Evolutionary conservation across 1,140 invertebrate genomes (phyloP).

Genomic region (Tetragnatha versicolor): DNA sequence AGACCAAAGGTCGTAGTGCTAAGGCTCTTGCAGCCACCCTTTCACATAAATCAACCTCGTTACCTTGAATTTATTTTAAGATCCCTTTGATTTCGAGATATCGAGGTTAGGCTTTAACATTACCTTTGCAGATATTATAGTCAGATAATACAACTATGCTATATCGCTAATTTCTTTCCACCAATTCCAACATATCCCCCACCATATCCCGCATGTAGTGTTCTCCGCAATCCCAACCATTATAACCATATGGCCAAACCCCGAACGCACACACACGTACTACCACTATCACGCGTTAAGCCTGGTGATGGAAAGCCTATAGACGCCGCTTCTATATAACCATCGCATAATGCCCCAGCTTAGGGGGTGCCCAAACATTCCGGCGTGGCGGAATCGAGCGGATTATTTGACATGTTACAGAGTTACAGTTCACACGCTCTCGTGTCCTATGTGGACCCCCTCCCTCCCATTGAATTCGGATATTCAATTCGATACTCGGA

Average conservation of each 20-base stretch:
- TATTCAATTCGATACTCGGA: constrained; percentile 43
- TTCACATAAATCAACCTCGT: no score
- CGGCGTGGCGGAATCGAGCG: constrained; percentile 30
- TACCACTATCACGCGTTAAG: constrained; percentile 13
- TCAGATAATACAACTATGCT: no score
- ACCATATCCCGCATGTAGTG: background rate
- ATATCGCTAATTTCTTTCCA: no score
- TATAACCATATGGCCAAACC: no score
- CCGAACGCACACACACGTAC: background rate
- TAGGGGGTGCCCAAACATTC: constrained; percentile 17
- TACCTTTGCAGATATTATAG: no score
- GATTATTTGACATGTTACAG: constrained; percentile 49
- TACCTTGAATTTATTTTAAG: no score
- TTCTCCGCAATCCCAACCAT: background rate
- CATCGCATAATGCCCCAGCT: background rate
- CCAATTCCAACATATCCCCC: no score
- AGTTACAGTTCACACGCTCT: constrained; percentile 46
- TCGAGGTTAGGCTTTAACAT: no score
- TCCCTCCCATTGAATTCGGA: constrained; percentile 26
- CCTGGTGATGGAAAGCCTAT: constrained; percentile 1
- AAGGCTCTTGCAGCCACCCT: no score
- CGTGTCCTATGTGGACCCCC: background rate
- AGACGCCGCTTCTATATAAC: background rate
- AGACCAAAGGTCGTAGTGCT: no score
- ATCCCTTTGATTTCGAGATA: no score